Base-by-base conservation (phyloP, 2,888 invertebrate species). In the Melanotus villosus region DNA sequence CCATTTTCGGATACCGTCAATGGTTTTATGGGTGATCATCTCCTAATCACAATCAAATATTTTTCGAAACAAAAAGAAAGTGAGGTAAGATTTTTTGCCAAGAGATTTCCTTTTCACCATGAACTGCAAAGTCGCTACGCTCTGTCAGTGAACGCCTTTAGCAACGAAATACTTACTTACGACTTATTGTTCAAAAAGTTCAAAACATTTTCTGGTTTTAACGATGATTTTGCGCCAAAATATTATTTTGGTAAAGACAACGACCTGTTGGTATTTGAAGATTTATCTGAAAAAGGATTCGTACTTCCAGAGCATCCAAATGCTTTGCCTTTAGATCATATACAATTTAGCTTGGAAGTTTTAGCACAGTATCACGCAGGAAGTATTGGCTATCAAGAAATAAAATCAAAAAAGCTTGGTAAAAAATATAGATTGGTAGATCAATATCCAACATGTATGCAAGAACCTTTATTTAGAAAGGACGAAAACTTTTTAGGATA, bases 381-480 rank as follows among this genome's bases (percentile, higher is more conserved):
- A 32, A 76, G 77, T 23, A 57, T 87, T 23, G 79, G 86, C 1
- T 80, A 64, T 36, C 59, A 68, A 41, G 64, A 57, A 14, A 10
- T 58, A 36, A 68, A 58, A 76, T 56, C 76, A 19, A 7, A 73
- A 73, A 19, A 75, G 75, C 0, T 58, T 57, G 56, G 75, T 56
- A 68, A 59, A 36, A 54, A 57, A 19, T 74, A 77, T 23, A 36
- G 71, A 41, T 58, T 84, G 0, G 36, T 70, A 2, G 77, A 83
- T 7, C 65, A 81, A 0, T 83, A 80, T 70, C 70, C 79, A 1
- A 64, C 77, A 9, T 79, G 77, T 4, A 75, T 85, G 6, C 62
- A 75, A 34, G 86, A 86, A 75, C 84, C 85, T 60, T 76, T 84
- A 0, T 86, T 85, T 79, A 84, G 84, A 1, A 50, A 67, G 3